Conservation (phyloP, 2,888 invertebrate species). For the Eilema griseolum region DNA sequence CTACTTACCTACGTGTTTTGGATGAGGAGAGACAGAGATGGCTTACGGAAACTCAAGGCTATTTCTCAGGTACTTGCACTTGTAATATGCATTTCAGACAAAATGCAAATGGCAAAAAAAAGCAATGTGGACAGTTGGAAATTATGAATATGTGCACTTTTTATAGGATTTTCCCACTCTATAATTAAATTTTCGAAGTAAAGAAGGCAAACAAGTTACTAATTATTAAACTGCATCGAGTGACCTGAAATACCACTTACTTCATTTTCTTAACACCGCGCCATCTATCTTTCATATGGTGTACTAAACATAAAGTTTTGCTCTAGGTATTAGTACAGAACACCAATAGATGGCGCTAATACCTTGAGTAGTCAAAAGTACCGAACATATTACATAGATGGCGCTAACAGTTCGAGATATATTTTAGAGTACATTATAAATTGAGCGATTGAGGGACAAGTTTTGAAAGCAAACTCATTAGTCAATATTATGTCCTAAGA, state of each 20-base stretch:
- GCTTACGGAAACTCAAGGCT: too few species aligned
- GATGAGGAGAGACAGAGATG: too few species aligned
- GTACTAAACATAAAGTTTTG: background rate
- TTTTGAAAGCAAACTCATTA: too few species aligned
- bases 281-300: constrained; percentile 29
- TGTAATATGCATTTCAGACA: too few species aligned
- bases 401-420: constrained; percentile 20
- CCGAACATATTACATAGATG: constrained; percentile 22
- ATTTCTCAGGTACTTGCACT: too few species aligned
- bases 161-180: background rate
- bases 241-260: background rate
- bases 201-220: background rate
- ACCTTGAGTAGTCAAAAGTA: background rate
- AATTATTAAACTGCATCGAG: background rate
- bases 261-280: constrained; percentile 21
- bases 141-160: background rate
- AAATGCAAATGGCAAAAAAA: too few species aligned
- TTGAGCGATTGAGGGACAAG: too few species aligned
- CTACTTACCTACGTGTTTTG: too few species aligned
- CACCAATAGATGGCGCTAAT: constrained; percentile 34
- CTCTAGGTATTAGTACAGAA: background rate
- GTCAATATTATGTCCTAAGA: too few species aligned
- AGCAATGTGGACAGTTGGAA: too few species aligned
- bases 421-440: too few species aligned
- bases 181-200: background rate